These are phyloP conservation scores for Atopsyche davidsoni DNA, from an alignment of 1,140 invertebrate species.

Conservation along the genomic window DNA sequence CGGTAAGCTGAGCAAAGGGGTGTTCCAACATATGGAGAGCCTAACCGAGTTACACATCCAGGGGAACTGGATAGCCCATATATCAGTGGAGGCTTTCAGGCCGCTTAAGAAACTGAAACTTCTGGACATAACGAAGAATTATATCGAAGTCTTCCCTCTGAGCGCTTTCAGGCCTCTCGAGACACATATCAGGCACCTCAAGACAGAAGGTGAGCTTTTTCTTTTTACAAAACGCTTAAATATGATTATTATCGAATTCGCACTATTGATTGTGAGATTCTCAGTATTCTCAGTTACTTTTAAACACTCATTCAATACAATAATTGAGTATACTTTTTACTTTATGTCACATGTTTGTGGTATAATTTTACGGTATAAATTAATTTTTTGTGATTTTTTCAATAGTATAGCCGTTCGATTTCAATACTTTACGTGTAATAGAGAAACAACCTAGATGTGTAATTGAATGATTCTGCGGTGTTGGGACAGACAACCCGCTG, in stretches of 20 bases:
- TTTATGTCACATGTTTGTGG: too few relatives aligned
- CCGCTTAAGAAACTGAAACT: slow-evolving; percentile 70
- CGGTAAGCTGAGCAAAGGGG: slow-evolving; percentile 64
- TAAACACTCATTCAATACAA: background rate
- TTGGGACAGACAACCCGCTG: slow-evolving; percentile 79
- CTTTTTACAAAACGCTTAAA: too few relatives aligned
- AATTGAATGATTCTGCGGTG: too few relatives aligned
- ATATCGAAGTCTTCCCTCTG: slow-evolving; percentile 72
- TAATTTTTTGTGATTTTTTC: too few relatives aligned
- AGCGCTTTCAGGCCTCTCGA: slow-evolving; percentile 71
- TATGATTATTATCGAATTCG: too few relatives aligned
- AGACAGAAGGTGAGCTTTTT: slow-evolving; percentile 66
- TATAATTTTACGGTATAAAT: too few relatives aligned
- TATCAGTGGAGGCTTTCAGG: slow-evolving; percentile 72
- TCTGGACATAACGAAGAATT: slow-evolving; percentile 80
- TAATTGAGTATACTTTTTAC: too few relatives aligned
- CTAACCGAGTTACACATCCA: slow-evolving; percentile 71
- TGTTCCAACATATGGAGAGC: slow-evolving; percentile 67
- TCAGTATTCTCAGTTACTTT: background rate
- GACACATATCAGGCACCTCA: slow-evolving; percentile 69
- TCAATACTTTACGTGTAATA: too few relatives aligned
- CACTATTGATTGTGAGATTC: too few relatives aligned
- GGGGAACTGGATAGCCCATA: slow-evolving; percentile 74
- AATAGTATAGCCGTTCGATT: too few relatives aligned
- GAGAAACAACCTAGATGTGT: too few relatives aligned